phyloP scores from a whole-genome alignment of 1,140 invertebrate species.

The Varroa destructor region DNA sequence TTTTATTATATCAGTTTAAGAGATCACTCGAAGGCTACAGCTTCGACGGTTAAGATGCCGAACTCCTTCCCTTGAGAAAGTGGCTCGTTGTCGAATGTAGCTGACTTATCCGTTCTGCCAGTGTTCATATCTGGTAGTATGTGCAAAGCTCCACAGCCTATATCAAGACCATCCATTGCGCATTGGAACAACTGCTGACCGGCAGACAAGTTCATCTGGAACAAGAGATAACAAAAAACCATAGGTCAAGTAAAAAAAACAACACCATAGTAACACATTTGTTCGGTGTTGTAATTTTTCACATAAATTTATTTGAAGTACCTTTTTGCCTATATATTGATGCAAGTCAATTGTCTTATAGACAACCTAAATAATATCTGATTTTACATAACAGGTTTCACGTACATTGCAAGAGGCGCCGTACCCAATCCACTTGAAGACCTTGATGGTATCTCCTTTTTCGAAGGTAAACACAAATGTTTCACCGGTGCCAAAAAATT shows the following conservation, averaged over 20 bases:
- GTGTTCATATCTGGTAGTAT: constrained; percentile 18
- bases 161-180: constrained; percentile 1
- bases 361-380: too few species aligned
- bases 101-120: neutral
- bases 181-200: constrained; percentile 26
- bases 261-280: too few species aligned
- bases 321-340: too few species aligned
- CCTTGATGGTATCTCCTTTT: neutral
- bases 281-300: too few species aligned
- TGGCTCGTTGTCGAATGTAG: constrained; percentile 16
- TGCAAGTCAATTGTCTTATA: too few species aligned
- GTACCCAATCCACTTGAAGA: constrained; percentile 14
- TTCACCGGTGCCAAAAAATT: constrained; percentile 22
- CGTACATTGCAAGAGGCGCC: constrained; percentile 9
- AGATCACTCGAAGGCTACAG: constrained; percentile 19
- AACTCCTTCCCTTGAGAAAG: neutral
- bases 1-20: too few species aligned
- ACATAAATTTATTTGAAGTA: too few species aligned
- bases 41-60: neutral
- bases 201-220: neutral
- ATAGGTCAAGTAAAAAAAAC: too few species aligned
- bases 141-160: constrained; percentile 20
- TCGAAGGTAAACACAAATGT: constrained; percentile 17
- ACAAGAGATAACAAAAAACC: neutral
- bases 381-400: neutral